Conservation (phyloP, 1,140 invertebrate genomes). For the Zaprionus kolodkinae region DNA sequence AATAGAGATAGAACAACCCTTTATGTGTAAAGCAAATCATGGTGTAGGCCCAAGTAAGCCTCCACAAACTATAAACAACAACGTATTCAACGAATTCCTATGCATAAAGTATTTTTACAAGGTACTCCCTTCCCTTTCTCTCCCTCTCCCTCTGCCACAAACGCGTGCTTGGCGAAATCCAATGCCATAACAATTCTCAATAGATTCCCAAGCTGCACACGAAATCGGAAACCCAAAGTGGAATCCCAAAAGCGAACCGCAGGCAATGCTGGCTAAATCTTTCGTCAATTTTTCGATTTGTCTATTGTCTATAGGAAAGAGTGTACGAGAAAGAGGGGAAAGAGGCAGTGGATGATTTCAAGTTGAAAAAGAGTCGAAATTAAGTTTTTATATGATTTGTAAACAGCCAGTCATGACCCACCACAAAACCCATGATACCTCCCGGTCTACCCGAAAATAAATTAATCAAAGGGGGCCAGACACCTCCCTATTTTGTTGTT, state of each 20-base stretch:
- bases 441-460: constrained; percentile 56
- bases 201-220: neutral
- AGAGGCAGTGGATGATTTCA: constrained; percentile 10
- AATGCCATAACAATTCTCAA: constrained; percentile 30
- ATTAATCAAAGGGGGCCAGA: constrained; percentile 75
- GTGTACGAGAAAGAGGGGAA: neutral
- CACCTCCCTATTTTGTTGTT: too few relatives aligned
- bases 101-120: neutral
- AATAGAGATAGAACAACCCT: neutral
- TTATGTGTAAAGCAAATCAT: neutral
- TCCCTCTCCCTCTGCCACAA: neutral
- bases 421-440: neutral
- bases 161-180: constrained; percentile 17
- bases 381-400: constrained; percentile 53
- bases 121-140: neutral
- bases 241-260: neutral
- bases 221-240: neutral
- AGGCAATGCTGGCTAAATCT: constrained; percentile 4
- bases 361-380: constrained; percentile 20
- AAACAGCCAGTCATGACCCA: constrained; percentile 30
- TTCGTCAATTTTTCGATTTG: constrained; percentile 29
- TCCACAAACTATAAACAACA: neutral
- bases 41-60: neutral
- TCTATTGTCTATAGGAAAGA: neutral
- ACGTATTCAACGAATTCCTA: neutral